Conservation (phyloP, 2,888 invertebrate species). For the Diabrotica balteata region DNA sequence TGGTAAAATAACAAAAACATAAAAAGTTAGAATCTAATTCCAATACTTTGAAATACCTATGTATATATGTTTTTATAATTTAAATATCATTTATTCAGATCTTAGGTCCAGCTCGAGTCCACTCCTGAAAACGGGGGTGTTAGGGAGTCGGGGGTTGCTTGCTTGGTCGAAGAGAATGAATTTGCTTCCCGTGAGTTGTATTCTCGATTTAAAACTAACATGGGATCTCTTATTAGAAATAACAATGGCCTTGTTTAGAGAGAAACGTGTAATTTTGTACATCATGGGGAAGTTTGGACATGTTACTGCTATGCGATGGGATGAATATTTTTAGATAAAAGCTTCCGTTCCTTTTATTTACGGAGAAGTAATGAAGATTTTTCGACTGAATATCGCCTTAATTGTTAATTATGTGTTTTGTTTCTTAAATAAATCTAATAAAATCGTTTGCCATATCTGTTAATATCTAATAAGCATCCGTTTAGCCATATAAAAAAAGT, state of each 20-base stretch:
- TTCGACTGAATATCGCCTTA: no score
- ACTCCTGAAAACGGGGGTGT: constrained; percentile 2
- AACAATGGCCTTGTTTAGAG: constrained; percentile 26
- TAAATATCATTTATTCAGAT: no score
- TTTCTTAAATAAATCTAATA: no score
- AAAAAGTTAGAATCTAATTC: no score
- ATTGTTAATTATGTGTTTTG: no score
- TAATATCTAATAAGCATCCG: no score
- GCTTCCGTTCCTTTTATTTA: background rate
- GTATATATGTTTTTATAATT: no score
- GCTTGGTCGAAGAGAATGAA: constrained; percentile 21
- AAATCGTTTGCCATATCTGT: no score
- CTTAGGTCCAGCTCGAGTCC: background rate
- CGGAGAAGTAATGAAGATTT: no score
- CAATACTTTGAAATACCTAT: no score
- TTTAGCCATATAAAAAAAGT: no score
- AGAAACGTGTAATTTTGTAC: constrained; percentile 15
- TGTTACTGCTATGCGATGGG: background rate
- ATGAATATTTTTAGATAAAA: background rate
- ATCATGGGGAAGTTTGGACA: constrained; percentile 6
- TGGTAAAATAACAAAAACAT: no score
- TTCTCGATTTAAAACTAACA: constrained; percentile 45
- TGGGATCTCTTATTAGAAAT: constrained; percentile 29
- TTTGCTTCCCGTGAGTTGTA: constrained; percentile 36
- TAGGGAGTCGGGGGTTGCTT: constrained; percentile 11